phyloP scores from a whole-genome alignment of 1,140 invertebrate species.

The Radopholus similis region DNA sequence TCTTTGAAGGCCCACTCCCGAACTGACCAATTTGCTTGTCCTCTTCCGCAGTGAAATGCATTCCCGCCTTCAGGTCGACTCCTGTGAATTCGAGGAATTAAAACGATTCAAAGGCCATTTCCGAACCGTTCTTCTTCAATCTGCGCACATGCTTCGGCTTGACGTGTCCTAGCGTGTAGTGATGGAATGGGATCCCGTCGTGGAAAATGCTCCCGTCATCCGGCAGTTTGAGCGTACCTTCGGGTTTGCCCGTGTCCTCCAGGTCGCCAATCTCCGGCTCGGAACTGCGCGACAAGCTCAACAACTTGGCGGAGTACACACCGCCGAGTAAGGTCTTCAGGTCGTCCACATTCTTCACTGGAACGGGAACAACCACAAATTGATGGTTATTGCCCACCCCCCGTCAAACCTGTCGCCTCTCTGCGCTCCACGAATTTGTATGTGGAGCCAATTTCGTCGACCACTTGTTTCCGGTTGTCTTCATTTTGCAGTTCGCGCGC shows the following conservation, averaged over 20 bases:
- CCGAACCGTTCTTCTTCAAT: slow-evolving; percentile 22
- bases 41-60: slow-evolving; percentile 12
- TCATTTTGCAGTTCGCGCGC: too few relatives aligned
- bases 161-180: slow-evolving; percentile 10
- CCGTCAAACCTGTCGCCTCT: slow-evolving; percentile 15
- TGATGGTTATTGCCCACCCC: not conserved
- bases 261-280: not conserved
- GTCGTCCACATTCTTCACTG: slow-evolving; percentile 13
- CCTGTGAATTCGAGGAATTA: slow-evolving; percentile 15
- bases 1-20: not conserved
- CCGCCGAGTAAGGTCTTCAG: not conserved
- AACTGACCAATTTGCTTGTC: slow-evolving; percentile 14
- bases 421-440: slow-evolving; percentile 22
- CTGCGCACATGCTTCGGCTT: slow-evolving; percentile 14
- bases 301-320: slow-evolving; percentile 20
- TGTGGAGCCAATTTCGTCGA: not conserved
- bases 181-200: slow-evolving; percentile 32
- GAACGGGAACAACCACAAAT: slow-evolving; percentile 3
- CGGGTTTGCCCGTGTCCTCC: not conserved
- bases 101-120: not conserved
- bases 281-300: slow-evolving; percentile 9
- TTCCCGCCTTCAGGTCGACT: slow-evolving; percentile 16
- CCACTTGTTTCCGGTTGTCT: too few relatives aligned
- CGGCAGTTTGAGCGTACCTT: slow-evolving; percentile 15
- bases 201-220: slow-evolving; percentile 25